A percentile compares a stretch with the other conserved stretches of the same genome.
Evolutionary conservation across 2,888 invertebrate species (phyloP).

Genomic region (Tethea ocularis): DNA sequence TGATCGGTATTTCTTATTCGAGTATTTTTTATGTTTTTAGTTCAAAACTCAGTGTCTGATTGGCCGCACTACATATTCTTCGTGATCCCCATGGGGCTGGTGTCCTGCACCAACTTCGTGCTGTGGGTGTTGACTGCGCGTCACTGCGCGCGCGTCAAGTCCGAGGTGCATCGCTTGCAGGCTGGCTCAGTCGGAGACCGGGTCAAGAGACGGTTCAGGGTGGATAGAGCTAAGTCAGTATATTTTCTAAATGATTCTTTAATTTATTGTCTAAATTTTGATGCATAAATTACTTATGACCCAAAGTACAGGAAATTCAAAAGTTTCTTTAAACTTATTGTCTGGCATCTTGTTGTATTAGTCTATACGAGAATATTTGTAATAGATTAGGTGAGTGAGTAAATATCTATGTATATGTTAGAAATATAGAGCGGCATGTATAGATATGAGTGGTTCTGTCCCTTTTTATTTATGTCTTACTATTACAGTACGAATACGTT

Average conservation of each 20-base stretch:
- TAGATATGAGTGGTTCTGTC: too few relatives aligned
- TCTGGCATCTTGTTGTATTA: too few relatives aligned
- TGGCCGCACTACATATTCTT: slow-evolving; percentile 85
- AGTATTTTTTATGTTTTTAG: slow-evolving; percentile 42
- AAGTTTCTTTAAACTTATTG: too few relatives aligned
- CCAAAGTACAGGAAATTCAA: too few relatives aligned
- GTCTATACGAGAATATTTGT: too few relatives aligned
- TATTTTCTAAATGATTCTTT: not conserved
- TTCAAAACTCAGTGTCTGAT: slow-evolving; percentile 62
- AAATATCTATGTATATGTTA: too few relatives aligned
- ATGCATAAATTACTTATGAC: too few relatives aligned
- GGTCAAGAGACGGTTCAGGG: slow-evolving; percentile 84
- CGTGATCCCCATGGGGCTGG: slow-evolving; percentile 85
- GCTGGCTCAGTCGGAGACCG: slow-evolving; percentile 85
- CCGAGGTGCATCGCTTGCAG: slow-evolving; percentile 88
- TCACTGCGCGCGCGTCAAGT: slow-evolving; percentile 89
- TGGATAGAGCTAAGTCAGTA: slow-evolving; percentile 87
- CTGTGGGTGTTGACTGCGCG: slow-evolving; percentile 87
- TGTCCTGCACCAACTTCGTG: slow-evolving; percentile 86
- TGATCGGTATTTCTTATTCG: not conserved
- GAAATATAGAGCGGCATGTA: too few relatives aligned
- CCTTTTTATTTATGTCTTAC: too few relatives aligned
- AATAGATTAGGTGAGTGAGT: not conserved
- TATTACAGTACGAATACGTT: too few relatives aligned
- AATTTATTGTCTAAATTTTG: too few relatives aligned